A percentile compares a stretch with the other conserved stretches of the same genome.
Conservation (phyloP, 1,140 invertebrate genomes). For the Drosophila setifemur region DNA sequence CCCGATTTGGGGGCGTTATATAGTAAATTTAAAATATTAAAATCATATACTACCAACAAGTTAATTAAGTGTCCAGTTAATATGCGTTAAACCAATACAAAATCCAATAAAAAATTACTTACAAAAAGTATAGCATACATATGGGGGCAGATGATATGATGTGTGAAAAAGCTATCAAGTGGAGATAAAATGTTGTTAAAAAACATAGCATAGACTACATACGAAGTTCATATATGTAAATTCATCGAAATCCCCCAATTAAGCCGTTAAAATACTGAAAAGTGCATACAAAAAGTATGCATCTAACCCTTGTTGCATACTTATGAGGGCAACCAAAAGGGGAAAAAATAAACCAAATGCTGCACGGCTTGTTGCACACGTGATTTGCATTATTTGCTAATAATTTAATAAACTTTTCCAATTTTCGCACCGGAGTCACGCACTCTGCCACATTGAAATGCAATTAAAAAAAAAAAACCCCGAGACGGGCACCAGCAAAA, state of each 20-base stretch:
- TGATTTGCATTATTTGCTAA: conserved; percentile 61
- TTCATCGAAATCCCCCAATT: no score
- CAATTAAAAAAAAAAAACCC: conserved; percentile 43
- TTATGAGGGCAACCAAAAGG: neutral
- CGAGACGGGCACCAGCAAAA: conserved; percentile 12
- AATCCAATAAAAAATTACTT: neutral
- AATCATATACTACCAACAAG: neutral
- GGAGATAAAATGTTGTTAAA: no score
- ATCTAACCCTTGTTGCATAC: neutral
- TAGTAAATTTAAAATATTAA: no score
- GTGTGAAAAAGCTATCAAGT: no score
- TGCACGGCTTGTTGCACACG: conserved; percentile 2
- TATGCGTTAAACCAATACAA: neutral
- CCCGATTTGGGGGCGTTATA: no score
- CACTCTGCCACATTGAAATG: conserved; percentile 54
- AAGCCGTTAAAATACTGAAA: neutral
- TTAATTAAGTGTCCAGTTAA: conserved; percentile 11
- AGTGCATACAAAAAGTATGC: neutral
- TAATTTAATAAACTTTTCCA: conserved; percentile 68
- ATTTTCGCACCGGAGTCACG: conserved; percentile 44
- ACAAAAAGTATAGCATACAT: conserved; percentile 48
- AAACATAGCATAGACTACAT: no score
- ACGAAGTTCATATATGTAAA: neutral
- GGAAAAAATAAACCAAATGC: neutral
- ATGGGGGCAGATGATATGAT: neutral